phyloP scores from a whole-genome alignment of 2,113 vertebrate species.

The Halichoeres trimaculatus region DNA sequence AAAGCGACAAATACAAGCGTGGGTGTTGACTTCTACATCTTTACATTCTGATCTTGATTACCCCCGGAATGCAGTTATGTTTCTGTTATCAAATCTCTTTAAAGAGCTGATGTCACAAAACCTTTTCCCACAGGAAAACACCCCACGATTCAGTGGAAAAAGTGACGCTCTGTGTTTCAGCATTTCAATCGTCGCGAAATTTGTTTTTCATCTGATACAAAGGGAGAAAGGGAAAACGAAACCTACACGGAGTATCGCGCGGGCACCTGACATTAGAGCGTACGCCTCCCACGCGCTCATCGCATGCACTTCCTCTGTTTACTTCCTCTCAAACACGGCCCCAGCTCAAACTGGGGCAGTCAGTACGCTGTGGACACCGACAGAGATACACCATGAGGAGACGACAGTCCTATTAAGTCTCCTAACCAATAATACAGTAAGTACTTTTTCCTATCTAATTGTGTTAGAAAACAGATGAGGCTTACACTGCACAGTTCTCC shows the following conservation, averaged over 20 bases:
- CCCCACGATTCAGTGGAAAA: slow-evolving; percentile 1
- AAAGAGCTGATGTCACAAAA: background rate
- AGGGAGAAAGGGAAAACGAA: slow-evolving; percentile 71
- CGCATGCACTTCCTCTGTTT: slow-evolving; percentile 49
- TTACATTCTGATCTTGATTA: too few relatives aligned
- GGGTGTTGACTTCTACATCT: too few relatives aligned
- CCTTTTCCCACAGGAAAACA: slow-evolving; percentile 12
- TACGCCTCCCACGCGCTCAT: background rate
- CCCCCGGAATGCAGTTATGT: too few relatives aligned
- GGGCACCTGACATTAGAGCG: slow-evolving; percentile 1
- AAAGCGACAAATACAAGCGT: too few relatives aligned
- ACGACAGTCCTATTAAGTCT: background rate
- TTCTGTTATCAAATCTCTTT: background rate
- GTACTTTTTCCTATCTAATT: background rate
- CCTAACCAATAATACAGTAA: slow-evolving; percentile 2
- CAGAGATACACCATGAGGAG: slow-evolving; percentile 10
- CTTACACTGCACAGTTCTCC: background rate
- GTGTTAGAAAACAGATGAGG: too few relatives aligned
- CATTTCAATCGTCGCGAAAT: background rate
- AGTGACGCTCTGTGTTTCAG: background rate
- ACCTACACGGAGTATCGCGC: slow-evolving; percentile 6
- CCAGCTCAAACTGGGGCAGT: background rate
- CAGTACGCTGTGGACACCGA: background rate
- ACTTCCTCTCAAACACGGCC: slow-evolving; percentile 40
- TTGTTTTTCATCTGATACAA: slow-evolving; percentile 39